Conservation (phyloP, 2,113 vertebrate genomes). For the Brienomyrus longianalis region DNA sequence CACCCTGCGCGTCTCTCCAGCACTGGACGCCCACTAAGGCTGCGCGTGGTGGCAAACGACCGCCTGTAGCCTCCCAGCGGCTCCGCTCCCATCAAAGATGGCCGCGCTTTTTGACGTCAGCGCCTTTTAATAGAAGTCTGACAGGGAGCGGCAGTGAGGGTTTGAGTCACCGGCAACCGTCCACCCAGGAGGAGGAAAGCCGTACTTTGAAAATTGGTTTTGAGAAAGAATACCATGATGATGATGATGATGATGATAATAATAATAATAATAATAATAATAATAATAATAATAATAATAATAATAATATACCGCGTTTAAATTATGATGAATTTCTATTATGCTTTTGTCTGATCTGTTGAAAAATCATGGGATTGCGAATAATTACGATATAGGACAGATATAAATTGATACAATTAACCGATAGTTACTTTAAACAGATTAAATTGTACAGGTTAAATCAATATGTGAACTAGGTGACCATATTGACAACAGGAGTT, state of each 20-base stretch:
- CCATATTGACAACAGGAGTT: not conserved
- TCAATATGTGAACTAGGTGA: not conserved
- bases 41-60: conserved; percentile 47
- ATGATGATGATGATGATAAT: not conserved
- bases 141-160: conserved; percentile 29
- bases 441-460: not conserved
- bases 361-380: not conserved
- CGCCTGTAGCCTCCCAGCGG: conserved; percentile 66
- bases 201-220: not conserved
- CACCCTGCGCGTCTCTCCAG: conserved; percentile 16
- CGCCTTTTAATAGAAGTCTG: conserved; percentile 72
- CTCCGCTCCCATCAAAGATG: conserved; percentile 80
- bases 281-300: not conserved
- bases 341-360: not conserved
- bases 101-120: conserved; percentile 72
- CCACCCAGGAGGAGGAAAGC: not conserved
- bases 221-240: not conserved
- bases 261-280: not conserved
- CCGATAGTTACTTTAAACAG: not conserved
- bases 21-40: conserved; percentile 48
- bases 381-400: not conserved
- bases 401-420: not conserved
- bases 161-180: conserved; percentile 24
- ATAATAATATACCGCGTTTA: not conserved
- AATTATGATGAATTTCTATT: not conserved